A percentile compares a stretch with the other conserved stretches of the same genome.
Evolutionary conservation across 1,140 invertebrate genomes (phyloP).

Genomic region (Eriocheir sinensis): DNA sequence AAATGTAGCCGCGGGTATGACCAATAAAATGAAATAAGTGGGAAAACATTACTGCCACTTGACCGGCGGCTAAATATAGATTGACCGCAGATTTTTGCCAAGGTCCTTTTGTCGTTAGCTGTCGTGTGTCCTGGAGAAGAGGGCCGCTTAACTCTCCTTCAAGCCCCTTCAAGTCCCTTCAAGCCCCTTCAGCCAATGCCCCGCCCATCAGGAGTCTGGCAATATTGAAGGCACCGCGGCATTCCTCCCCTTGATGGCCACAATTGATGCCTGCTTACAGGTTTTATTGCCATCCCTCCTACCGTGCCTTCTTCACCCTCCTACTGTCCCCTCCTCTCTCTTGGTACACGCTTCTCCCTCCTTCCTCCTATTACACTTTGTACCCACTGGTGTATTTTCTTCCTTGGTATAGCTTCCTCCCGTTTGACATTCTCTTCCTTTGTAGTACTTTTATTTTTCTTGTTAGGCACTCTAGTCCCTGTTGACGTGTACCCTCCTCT

Average conservation of each 20-base stretch:
- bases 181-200: background rate
- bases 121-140: background rate
- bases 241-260: background rate
- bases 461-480: too few relatives aligned
- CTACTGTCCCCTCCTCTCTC: background rate
- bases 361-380: too few relatives aligned
- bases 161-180: too few relatives aligned
- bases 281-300: background rate
- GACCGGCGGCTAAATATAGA: background rate
- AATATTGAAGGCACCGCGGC: background rate
- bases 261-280: background rate
- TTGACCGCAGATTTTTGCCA: slow-evolving; percentile 24
- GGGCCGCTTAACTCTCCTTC: too few relatives aligned
- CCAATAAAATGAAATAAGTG: background rate
- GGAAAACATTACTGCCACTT: background rate
- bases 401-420: too few relatives aligned
- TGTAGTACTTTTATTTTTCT: too few relatives aligned
- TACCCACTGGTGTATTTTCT: too few relatives aligned
- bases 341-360: too few relatives aligned
- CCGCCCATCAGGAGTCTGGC: background rate
- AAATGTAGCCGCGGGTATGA: too few relatives aligned
- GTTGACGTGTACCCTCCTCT: too few relatives aligned
- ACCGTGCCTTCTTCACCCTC: background rate
- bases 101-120: background rate
- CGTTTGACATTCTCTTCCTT: too few relatives aligned